Base-by-base conservation (phyloP, 30 jellyfish, hydroid and myxozoan genomes). In the Cassiopea xamachana region DNA sequence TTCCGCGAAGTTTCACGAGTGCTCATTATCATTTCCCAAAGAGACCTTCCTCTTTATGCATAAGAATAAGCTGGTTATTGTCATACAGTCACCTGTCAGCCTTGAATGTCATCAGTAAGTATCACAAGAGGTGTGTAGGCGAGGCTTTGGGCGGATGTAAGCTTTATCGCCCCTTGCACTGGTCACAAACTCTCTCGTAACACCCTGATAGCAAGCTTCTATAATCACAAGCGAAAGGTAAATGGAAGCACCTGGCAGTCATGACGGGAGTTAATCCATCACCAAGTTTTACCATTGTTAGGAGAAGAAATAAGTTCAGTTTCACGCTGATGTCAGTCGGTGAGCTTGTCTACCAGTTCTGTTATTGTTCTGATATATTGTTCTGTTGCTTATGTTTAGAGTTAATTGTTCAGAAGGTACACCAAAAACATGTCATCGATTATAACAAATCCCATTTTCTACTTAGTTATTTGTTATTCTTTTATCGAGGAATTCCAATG, bases 321-420 rank as follows among this genome's bases (percentile, higher is more conserved):
- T 88, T 88, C 90, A 78, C 90, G 15, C 69, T 88, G 77, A 88
- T 88, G 95, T 78, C 95, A 68, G 90, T 88, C 19, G 95, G 95
- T 88, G 82, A 79, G 95, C 87, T 43, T 4, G 74, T 5, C 2
- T 13, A 6, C 14, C 69, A 59, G 69, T 59, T 6, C 8, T 59
- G 13, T 59, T 27, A 27, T 55, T 55, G 64, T 55, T 6, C 12
- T 55, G 12, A 3, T 6, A 55, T 55, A 55, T 55, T 3, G 64
- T 55, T 10, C 12, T 55, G 12, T 55, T 10, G 8, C 74, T 64
- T 64, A 2, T 64, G 74, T 64, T 64, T 5, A 10, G 12, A 10
- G 64, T 6, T 6, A 3, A 55, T 55, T 55, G 64, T 55, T 17
- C 74, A 64, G 8, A 9, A 6, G 14, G 43, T 27, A 64, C 15